A percentile compares a stretch with the other conserved stretches of the same genome.
Evolutionary conservation across 2,797 vertebrate genomes (phyloP).

Genomic region (Psittacula derbiana): DNA sequence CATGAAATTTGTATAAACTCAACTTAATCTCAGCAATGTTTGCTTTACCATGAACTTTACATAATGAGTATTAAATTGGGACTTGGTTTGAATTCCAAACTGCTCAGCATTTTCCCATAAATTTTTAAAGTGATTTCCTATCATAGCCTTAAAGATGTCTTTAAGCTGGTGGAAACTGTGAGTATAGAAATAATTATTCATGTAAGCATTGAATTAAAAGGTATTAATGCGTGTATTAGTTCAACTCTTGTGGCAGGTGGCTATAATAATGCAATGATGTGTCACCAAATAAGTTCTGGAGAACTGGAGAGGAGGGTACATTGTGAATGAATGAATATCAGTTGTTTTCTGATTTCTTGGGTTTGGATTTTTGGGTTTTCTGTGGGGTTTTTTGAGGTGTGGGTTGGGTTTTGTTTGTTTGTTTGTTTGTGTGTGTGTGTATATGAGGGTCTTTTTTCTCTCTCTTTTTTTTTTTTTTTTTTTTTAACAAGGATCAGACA

Average conservation of each 20-base stretch:
- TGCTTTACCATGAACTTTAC: neutral
- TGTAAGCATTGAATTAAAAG: neutral
- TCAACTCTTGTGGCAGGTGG: neutral
- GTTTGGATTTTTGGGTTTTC: neutral
- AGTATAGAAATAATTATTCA: neutral
- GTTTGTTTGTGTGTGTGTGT: neutral
- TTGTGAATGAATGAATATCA: neutral
- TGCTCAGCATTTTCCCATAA: neutral
- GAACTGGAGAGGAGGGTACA: neutral
- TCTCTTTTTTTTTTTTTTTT: neutral
- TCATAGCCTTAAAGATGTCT: neutral
- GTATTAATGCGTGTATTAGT: rapidly evolving
- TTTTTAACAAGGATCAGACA: neutral
- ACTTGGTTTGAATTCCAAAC: neutral
- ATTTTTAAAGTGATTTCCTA: neutral
- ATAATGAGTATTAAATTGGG: neutral
- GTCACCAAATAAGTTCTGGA: neutral
- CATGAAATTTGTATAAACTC: neutral
- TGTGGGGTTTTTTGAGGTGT: neutral
- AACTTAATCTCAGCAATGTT: neutral
- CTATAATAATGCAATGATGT: neutral
- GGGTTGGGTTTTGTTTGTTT: neutral
- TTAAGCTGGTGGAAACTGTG: neutral
- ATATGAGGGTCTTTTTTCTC: neutral
- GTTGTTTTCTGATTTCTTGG: neutral